Percentiles rank a stretch among this genome's conserved stretches.
Evolutionary conservation across 1,140 invertebrate genomes (phyloP).

Genomic region (Plectrocnemia conspersa): DNA sequence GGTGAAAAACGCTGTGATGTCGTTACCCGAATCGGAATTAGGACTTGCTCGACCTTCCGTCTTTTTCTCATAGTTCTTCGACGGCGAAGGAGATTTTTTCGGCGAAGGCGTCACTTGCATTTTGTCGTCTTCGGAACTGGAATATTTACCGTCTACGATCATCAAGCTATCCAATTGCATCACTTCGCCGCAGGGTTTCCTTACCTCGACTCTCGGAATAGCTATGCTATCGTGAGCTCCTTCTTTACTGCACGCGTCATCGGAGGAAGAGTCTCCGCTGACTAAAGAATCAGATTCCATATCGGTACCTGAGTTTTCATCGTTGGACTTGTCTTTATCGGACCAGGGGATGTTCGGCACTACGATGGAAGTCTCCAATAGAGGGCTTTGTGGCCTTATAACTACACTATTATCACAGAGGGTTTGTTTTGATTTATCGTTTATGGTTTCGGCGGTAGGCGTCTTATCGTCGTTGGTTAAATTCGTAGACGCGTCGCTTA

Average conservation of each 20-base stretch:
- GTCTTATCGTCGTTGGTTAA: conserved; percentile 44
- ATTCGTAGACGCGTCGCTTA: not conserved
- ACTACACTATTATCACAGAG: conserved; percentile 23
- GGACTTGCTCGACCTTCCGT: conserved; percentile 12
- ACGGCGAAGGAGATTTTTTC: not conserved
- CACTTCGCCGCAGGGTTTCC: conserved; percentile 60
- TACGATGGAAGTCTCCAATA: conserved; percentile 59
- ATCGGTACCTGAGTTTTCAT: conserved; percentile 47
- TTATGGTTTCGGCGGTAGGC: conserved; percentile 35
- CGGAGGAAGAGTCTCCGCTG: conserved; percentile 46
- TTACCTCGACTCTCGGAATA: conserved; percentile 61
- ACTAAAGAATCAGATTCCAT: conserved; percentile 62
- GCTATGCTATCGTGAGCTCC: conserved; percentile 40
- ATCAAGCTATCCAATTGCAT: conserved; percentile 58
- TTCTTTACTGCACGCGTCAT: conserved; percentile 37
- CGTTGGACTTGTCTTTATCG: conserved; percentile 41
- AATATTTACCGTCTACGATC: conserved; percentile 47
- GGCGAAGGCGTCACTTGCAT: conserved; percentile 36
- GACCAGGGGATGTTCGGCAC: conserved; percentile 64
- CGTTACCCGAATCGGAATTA: conserved; percentile 43
- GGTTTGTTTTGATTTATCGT: conserved; percentile 16
- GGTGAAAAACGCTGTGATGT: conserved; percentile 55
- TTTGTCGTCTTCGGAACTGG: conserved; percentile 43
- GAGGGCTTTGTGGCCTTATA: conserved; percentile 52
- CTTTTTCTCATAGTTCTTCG: conserved; percentile 2